These are phyloP conservation scores for Proales similis DNA, from an alignment of 1,140 invertebrate genomes.

Conservation along the genomic window DNA sequence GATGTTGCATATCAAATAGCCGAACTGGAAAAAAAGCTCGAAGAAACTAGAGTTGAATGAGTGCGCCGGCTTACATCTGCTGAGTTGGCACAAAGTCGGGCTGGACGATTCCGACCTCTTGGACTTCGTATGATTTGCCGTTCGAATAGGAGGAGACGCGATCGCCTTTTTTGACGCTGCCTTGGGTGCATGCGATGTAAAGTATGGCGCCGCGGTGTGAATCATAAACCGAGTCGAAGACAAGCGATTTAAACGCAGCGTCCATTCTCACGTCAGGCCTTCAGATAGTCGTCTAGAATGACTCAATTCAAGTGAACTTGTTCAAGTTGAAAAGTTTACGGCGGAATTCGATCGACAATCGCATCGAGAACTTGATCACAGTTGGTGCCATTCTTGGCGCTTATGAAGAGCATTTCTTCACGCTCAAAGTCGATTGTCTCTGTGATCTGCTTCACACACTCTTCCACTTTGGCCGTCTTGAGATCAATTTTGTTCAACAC, in stretches of 20 bases:
- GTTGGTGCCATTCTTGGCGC: conserved; percentile 73
- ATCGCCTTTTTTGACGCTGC: conserved; percentile 57
- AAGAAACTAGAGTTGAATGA: conserved; percentile 40
- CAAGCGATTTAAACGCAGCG: conserved; percentile 66
- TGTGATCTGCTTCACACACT: conserved; percentile 68
- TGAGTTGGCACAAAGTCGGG: conserved; percentile 61
- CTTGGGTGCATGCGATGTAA: conserved; percentile 59
- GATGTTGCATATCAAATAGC: conserved; percentile 74
- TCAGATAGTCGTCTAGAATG: conserved; percentile 38
- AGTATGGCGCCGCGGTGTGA: conserved; percentile 74
- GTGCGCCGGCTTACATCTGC: conserved; percentile 60
- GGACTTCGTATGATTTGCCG: conserved; percentile 68
- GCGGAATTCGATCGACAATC: conserved; percentile 68
- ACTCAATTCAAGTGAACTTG: neutral
- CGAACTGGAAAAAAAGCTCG: conserved; percentile 71
- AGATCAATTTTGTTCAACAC: conserved; percentile 95
- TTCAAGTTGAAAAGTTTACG: conserved; percentile 12
- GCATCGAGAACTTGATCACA: conserved; percentile 67
- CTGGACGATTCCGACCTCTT: conserved; percentile 60
- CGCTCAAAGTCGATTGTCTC: conserved; percentile 75
- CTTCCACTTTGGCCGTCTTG: conserved; percentile 75
- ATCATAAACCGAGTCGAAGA: conserved; percentile 92
- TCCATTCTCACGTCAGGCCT: conserved; percentile 58
- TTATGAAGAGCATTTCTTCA: conserved; percentile 59
- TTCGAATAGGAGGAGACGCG: conserved; percentile 61